Conservation (phyloP, 2,888 invertebrate genomes). For the Neoscelio sp. region DNA sequence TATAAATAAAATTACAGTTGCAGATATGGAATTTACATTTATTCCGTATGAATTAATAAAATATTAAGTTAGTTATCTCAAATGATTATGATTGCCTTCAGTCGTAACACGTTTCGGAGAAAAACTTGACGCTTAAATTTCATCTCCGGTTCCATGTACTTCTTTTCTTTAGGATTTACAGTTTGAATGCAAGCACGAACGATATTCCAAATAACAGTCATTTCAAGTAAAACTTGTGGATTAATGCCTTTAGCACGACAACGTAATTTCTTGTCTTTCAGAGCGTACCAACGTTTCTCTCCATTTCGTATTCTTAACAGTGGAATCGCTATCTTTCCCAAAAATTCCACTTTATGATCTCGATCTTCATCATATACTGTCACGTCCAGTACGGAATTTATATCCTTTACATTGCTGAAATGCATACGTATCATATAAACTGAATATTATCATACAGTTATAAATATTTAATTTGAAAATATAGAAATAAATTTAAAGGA, state of each 20-base stretch:
- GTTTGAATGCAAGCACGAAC: conserved; percentile 96
- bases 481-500: no score
- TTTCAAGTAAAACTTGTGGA: conserved; percentile 95
- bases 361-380: conserved; percentile 99
- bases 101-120: conserved; percentile 95
- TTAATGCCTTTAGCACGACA: conserved; percentile 95
- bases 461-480: no score
- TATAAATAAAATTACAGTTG: no score
- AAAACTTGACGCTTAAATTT: conserved; percentile 98
- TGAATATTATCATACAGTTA: no score
- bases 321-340: conserved; percentile 96
- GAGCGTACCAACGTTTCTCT: conserved; percentile 96
- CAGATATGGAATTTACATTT: no score
- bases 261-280: conserved; percentile 97
- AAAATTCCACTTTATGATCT: conserved; percentile 98
- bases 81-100: conserved; percentile 95
- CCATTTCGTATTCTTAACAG: conserved; percentile 93
- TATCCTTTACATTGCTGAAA: conserved; percentile 95
- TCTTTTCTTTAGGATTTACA: conserved; percentile 97
- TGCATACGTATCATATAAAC: no score
- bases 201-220: conserved; percentile 96
- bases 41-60: no score
- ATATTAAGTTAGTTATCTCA: no score
- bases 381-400: conserved; percentile 96
- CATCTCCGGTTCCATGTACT: conserved; percentile 96